These are phyloP conservation scores for Chinchilla lanigera DNA, from an alignment of 2,113 vertebrate genomes.

Conservation along the genomic window DNA sequence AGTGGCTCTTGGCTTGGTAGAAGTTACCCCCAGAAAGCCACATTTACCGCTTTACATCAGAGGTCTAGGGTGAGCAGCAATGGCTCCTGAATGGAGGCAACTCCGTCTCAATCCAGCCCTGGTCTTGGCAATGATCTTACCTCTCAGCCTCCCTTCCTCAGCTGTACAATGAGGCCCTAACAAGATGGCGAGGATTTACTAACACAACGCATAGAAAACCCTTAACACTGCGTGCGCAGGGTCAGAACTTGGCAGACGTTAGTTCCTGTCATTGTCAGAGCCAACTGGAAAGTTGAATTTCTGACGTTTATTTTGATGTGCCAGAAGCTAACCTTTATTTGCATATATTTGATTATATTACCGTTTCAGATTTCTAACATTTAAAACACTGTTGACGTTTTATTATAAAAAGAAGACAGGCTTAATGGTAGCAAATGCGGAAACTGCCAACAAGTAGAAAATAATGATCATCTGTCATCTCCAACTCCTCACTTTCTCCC, in stretches of 20 bases:
- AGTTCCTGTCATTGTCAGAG: background rate
- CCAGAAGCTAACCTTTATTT: background rate
- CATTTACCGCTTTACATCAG: background rate
- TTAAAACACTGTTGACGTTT: constrained; percentile 1
- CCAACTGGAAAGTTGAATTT: background rate
- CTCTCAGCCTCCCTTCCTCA: background rate
- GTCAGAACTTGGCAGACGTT: background rate
- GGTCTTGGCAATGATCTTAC: too few species aligned
- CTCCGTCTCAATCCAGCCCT: background rate
- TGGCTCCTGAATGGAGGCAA: background rate
- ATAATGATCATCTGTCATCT: too few species aligned
- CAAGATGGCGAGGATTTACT: background rate
- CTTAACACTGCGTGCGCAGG: too few species aligned
- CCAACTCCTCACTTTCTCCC: background rate
- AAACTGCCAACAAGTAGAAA: background rate
- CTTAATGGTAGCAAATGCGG: background rate
- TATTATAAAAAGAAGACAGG: background rate
- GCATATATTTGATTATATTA: background rate
- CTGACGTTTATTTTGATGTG: background rate
- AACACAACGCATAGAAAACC: background rate
- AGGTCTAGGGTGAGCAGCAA: background rate
- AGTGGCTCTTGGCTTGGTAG: background rate
- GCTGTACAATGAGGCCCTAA: background rate
- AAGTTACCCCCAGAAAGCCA: background rate
- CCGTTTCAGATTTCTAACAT: background rate